Evolutionary conservation across 2,797 vertebrate species (phyloP), one percentile per base, ranked within the genome.

Genomic region (Hippopotamyrus pictus): DNA sequence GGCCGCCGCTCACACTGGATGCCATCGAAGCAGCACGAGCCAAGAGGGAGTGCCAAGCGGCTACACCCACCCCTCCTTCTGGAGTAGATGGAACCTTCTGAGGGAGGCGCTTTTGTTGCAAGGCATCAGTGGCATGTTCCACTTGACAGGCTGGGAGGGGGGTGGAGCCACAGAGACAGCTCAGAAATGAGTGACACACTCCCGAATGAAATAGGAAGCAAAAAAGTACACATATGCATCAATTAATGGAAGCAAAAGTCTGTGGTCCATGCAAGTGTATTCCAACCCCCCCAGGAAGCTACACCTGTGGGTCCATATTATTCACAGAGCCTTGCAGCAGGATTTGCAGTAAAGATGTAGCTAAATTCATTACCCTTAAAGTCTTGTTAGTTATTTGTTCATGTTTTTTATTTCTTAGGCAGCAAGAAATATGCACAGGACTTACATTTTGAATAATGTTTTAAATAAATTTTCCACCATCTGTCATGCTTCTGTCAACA

Each of bases 81-180:
- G 44, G 44, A n/a, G 44, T 48, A 46, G 91, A 93, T 76, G 85
- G 89, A 91, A 92, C 69, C 90, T 86, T 91, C 54, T 12, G n/a
- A 14, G 88, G 83, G 69, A 65, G 82, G 57, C 53, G 51, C 90
- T 92, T 93, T 93, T 90, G 89, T 90, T 91, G 73, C 22, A 33
- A 54, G 50, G 50, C 14, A 9, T 57, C 5, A 65, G n/a, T 37
- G 41, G 83, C 87, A 87, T 88, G 46, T 19, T 89, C 51, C 59
- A 88, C 76, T 90, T 88, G 62, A 88, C 33, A 90, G 88, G 76
- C 90, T 54, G 5, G 86, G 25, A 17, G 44, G 51, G 57, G 14
- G 54, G 54, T 62, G 14, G 53, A 59, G 51, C 86, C 89, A 90
- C 33, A 41, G 79, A n/a, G 33, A 12, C 69, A 89, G 62, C 50